Evolutionary conservation across 2,888 invertebrate genomes (phyloP), one percentile per base, ranked within the genome.

Genomic region (Brachyptera putata): DNA sequence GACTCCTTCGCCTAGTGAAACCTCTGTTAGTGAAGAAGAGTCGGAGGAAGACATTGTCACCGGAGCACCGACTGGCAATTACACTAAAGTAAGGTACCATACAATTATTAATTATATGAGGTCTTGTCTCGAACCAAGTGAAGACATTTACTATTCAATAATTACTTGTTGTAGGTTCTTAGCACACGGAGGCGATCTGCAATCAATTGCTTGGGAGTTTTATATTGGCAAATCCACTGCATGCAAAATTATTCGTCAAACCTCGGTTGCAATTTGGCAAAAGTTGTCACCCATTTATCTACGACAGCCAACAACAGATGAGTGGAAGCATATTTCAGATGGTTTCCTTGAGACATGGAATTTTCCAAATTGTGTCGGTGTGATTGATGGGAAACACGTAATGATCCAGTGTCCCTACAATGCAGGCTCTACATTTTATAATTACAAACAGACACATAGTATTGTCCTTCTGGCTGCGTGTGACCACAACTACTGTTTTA

Each of bases 341-440:
- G 41, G 16, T 9, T 71, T 69, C 61, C 62, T 68, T 24, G 57
- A 67, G 48, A 62, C 65, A 49, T 72, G 71, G 71, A 66, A 70
- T 56, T 72, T 72, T 62, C 71, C 71, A 21, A 66, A 70, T 57
- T 68, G 67, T 56, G 43, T 69, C 30, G 70, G 68, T 30, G 68
- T 71, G 3, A 66, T 71, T 30, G 71, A 72, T 58, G 73, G 72
- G 9, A 73, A 73, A 63, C 72, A 71, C 64, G 63, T 71, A 41
- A 21, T 66, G 22, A 59, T 71, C 26, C 65, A 71, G 65, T 61
- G 66, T 53, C 71, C 72, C 25, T 48, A 62, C 14, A 62, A 69
- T 56, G 66, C 63, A 56, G 70, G 70, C 62, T 66, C 66, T 21
- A 67, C 70, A 58, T 66, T 68, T 63, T 69, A 61, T 53, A 71